Percentiles rank a stretch among this genome's conserved stretches.
These are phyloP conservation scores for Alentia gelatinosa DNA, from an alignment of 2,888 invertebrate genomes.

Conservation along the genomic window DNA sequence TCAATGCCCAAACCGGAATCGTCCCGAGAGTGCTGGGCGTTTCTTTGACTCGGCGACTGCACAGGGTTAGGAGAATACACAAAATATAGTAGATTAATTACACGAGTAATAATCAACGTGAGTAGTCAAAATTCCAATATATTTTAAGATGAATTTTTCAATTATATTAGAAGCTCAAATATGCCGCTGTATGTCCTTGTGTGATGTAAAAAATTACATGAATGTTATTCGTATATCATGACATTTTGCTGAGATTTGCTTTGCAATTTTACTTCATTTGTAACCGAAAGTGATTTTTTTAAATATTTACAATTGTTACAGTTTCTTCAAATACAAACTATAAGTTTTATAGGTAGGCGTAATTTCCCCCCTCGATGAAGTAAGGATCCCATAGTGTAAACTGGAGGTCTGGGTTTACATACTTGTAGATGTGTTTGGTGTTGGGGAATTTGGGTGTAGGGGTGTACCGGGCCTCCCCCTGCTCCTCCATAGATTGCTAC, in stretches of 20 bases:
- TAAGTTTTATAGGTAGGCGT: no score
- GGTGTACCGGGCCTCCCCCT: not conserved
- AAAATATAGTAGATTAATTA: not conserved
- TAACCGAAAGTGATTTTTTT: no score
- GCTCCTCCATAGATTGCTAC: constrained; percentile 33
- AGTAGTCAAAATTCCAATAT: not conserved
- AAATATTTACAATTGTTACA: no score
- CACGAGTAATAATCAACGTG: not conserved
- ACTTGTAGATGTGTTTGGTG: not conserved
- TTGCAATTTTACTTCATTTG: no score
- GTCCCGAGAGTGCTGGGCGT: constrained; percentile 31
- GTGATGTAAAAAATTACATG: no score
- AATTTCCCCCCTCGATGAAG: no score
- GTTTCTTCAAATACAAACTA: no score
- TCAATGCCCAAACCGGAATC: constrained; percentile 54
- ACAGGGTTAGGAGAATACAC: not conserved
- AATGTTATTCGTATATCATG: no score
- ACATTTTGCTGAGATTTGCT: no score
- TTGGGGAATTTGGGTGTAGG: constrained; percentile 18
- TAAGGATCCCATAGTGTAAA: no score
- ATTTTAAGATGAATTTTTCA: not conserved
- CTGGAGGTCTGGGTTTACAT: not conserved
- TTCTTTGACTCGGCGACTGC: not conserved
- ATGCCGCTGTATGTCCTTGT: not conserved
- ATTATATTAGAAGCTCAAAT: not conserved